These are phyloP conservation scores for Glaucopsyche alexis DNA, from an alignment of 2,888 invertebrate genomes.

Conservation along the genomic window DNA sequence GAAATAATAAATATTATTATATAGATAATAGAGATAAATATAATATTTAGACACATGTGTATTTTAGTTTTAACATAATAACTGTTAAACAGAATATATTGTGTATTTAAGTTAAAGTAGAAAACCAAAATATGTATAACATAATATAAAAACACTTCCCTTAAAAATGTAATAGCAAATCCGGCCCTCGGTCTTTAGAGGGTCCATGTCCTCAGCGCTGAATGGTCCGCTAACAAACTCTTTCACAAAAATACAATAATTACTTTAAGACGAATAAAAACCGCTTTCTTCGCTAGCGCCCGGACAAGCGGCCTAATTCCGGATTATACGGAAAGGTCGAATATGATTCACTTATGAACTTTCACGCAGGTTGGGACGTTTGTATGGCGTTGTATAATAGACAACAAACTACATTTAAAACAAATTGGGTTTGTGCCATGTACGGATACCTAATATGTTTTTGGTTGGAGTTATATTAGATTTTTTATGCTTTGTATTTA, in stretches of 20 bases:
- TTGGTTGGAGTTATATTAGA: not conserved
- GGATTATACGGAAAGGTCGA: constrained; percentile 21
- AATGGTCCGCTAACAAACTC: constrained; percentile 80
- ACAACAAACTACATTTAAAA: not conserved
- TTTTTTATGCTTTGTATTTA: too few species aligned
- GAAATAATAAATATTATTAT: too few species aligned
- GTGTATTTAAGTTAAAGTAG: too few species aligned
- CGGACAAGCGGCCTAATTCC: constrained; percentile 69
- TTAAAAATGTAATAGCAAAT: constrained; percentile 39
- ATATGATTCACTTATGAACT: constrained; percentile 20
- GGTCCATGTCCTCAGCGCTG: constrained; percentile 62
- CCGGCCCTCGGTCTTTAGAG: constrained; percentile 51
- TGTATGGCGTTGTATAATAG: not conserved
- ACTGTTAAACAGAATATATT: too few species aligned
- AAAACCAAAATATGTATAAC: too few species aligned
- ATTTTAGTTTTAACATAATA: too few species aligned
- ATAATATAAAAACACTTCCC: not conserved
- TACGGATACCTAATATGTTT: not conserved
- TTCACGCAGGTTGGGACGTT: constrained; percentile 15
- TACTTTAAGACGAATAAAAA: constrained; percentile 78
- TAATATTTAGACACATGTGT: too few species aligned
- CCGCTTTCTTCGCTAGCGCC: constrained; percentile 60
- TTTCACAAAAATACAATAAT: constrained; percentile 80
- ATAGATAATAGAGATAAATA: too few species aligned
- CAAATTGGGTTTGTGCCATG: not conserved